These are phyloP conservation scores for Aratinga solstitialis DNA, from an alignment of 2,797 vertebrate species.

Conservation along the genomic window DNA sequence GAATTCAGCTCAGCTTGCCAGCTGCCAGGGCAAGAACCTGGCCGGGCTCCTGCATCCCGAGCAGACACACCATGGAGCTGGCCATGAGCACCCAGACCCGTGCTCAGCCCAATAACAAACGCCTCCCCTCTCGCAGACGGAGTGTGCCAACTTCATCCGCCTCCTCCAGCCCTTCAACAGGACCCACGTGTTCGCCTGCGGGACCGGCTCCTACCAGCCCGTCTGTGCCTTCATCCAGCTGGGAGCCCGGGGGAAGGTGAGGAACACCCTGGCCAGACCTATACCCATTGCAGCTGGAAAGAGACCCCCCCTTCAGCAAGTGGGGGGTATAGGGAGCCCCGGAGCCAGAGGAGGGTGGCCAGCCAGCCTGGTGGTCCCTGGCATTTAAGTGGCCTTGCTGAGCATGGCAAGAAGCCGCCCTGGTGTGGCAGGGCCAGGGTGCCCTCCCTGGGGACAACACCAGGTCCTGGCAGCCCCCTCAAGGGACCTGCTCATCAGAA, in stretches of 20 bases:
- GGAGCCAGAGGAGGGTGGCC: not conserved
- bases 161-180: constrained; percentile 87
- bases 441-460: not conserved
- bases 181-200: constrained; percentile 83
- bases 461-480: rapidly evolving
- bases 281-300: not conserved
- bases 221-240: constrained; percentile 78
- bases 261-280: not conserved
- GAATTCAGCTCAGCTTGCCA: not conserved
- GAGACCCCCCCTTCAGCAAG: not conserved
- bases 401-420: rapidly evolving
- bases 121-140: constrained; percentile 70
- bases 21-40: not conserved
- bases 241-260: constrained; percentile 46
- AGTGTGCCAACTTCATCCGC: constrained; percentile 89
- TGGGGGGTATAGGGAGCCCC: not conserved
- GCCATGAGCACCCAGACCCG: too few relatives aligned
- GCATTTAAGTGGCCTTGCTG: too few relatives aligned
- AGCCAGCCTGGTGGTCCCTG: not conserved
- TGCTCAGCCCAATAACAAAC: not conserved
- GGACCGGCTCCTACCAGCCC: constrained; percentile 86
- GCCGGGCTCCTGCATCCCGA: not conserved
- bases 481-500: not conserved
- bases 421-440: not conserved
- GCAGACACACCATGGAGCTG: not conserved